Evolutionary conservation across 2,888 invertebrate genomes (phyloP), one percentile per base, ranked within the genome.

Genomic region (Lycaena phlaeas): DNA sequence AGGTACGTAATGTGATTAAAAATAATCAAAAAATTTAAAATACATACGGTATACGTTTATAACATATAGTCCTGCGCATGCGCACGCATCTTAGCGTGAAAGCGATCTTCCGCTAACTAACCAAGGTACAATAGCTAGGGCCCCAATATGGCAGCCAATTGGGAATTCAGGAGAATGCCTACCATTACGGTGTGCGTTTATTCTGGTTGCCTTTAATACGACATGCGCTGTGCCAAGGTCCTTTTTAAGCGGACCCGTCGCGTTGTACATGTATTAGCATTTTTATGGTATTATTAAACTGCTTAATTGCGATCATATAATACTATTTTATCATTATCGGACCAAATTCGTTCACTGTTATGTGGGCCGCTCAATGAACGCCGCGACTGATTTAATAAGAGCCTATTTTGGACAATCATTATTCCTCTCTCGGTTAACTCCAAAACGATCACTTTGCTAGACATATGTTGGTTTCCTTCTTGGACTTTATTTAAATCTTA

Each of bases 111-210:
- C 39, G 28, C 30, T 30, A 39, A 39, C 39, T 39, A 29, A 29
- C 11, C 22, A 27, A 3, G 15, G 52, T 56, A 71, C 70, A 70
- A 70, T 68, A 60, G 64, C 60, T 49, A 29, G 40, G 46, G 42
- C 46, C 68, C 76, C 56, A 64, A 77, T 75, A 77, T 61, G 77
- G 76, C 47, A 46, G 42, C 72, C 74, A 75, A 76, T 76, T 77
- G 76, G 72, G 61, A 65, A 64, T 69, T 57, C 69, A 56, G 54
- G 60, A 53, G 61, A 64, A 65, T 59, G 62, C 61, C 49, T 54
- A 46, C 40, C 40, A 40, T 40, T 40, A 40, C 26, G 17, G 40
- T 12, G 34, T 27, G 44, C 43, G 39, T 30, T 45, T 48, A 48
- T 48, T 45, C 34, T 29, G 42, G 36, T 26, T 31, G 43, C 45